These are phyloP conservation scores for Drosophila picticornis DNA, from an alignment of 2,888 invertebrate genomes.

Conservation along the genomic window DNA sequence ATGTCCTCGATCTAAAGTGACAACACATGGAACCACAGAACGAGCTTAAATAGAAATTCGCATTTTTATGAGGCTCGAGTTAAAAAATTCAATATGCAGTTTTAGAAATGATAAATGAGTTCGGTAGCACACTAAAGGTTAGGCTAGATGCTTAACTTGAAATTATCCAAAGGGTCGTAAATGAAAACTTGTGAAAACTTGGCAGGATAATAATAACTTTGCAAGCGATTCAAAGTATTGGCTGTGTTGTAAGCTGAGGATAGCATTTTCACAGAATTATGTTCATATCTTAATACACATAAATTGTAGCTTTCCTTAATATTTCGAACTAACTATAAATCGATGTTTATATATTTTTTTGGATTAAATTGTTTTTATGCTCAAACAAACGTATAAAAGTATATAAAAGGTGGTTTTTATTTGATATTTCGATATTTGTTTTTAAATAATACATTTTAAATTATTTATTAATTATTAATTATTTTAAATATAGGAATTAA, in stretches of 20 bases:
- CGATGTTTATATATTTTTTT: neutral
- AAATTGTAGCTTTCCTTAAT: neutral
- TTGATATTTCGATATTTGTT: neutral
- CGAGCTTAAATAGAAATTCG: conserved; percentile 32
- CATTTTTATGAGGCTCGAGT: conserved; percentile 31
- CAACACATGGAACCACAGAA: conserved; percentile 16
- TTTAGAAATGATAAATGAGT: conserved; percentile 24
- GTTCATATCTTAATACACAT: neutral
- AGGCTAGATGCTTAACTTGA: neutral
- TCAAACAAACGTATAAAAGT: neutral
- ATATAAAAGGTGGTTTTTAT: neutral
- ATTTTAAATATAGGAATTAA: too few species aligned
- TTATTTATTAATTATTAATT: too few species aligned
- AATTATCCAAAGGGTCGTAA: neutral
- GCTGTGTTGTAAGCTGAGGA: neutral
- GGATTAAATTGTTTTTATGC: neutral
- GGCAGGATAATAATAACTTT: neutral
- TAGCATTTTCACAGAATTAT: neutral
- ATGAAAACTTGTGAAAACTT: neutral
- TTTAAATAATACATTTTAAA: neutral
- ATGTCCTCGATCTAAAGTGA: conserved; percentile 43
- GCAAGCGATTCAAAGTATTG: neutral
- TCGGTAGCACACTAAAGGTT: neutral
- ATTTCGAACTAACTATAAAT: neutral
- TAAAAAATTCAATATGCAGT: conserved; percentile 30